Conservation (phyloP, 2,888 invertebrate genomes). For the Idaea biselata region DNA sequence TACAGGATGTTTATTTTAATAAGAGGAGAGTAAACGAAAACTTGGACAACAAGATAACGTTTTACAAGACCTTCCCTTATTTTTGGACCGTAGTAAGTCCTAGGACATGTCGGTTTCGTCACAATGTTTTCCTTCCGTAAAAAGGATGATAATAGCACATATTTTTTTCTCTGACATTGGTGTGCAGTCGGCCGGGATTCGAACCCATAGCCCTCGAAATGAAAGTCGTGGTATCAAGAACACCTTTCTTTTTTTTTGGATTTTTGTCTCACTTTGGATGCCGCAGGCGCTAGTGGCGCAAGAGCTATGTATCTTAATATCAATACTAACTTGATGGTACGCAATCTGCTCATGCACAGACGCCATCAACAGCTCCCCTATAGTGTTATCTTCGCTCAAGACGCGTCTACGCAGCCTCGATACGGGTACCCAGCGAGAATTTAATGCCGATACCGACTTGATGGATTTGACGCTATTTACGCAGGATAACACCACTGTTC, state of each 20-base stretch:
- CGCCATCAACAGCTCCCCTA: slow-evolving; percentile 91
- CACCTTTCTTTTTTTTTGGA: too few relatives aligned
- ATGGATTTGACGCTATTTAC: slow-evolving; percentile 88
- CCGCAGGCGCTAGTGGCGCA: too few relatives aligned
- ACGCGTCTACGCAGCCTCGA: slow-evolving; percentile 91
- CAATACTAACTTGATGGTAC: slow-evolving; percentile 79
- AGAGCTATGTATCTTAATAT: too few relatives aligned
- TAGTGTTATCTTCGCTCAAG: slow-evolving; percentile 86
- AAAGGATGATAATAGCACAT: background rate
- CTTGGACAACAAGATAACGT: background rate
- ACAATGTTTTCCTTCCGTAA: too few relatives aligned
- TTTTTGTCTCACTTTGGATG: too few relatives aligned
- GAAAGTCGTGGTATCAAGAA: too few relatives aligned
- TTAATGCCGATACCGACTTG: slow-evolving; percentile 92
- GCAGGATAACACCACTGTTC: slow-evolving; percentile 94
- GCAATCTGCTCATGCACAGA: slow-evolving; percentile 90
- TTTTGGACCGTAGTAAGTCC: background rate
- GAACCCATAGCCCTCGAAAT: too few relatives aligned
- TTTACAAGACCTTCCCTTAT: too few relatives aligned
- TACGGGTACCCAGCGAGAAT: slow-evolving; percentile 95
- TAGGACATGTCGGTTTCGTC: too few relatives aligned
- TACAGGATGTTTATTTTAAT: background rate
- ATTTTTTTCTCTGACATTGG: too few relatives aligned
- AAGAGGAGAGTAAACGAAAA: background rate
- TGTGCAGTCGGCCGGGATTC: too few relatives aligned